These are phyloP conservation scores for Enteromius thamalakanensis DNA, from an alignment of 2,797 vertebrate genomes.

Conservation along the genomic window DNA sequence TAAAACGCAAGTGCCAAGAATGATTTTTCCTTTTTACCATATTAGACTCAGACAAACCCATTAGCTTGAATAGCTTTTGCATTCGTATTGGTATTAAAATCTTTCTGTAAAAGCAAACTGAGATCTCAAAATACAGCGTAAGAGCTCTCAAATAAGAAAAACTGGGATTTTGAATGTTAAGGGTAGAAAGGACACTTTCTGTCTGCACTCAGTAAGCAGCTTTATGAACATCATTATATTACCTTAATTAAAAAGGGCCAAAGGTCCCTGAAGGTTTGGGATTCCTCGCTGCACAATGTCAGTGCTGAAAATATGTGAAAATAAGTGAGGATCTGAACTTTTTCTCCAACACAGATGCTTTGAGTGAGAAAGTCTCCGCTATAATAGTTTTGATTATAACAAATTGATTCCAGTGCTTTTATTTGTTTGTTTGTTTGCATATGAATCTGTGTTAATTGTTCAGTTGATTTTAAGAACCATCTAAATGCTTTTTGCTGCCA, in stretches of 20 bases:
- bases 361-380: background rate
- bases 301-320: background rate
- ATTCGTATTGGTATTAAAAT: background rate
- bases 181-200: background rate
- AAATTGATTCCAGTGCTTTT: background rate
- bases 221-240: background rate
- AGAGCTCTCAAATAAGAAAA: background rate
- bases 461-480: constrained; percentile 1
- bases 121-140: background rate
- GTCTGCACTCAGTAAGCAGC: background rate
- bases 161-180: background rate
- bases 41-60: background rate
- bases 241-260: background rate
- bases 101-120: background rate
- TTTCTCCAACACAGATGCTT: background rate
- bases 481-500: background rate
- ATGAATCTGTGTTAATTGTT: background rate
- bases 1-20: background rate
- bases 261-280: background rate
- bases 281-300: background rate
- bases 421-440: constrained; percentile 14
- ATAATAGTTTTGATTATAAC: background rate
- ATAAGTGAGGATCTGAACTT: background rate
- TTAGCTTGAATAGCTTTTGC: background rate
- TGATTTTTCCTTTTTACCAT: background rate